Evolutionary conservation across 2,113 vertebrate species (phyloP), one percentile per base, ranked within the genome.

Genomic region (Verasper variegatus): DNA sequence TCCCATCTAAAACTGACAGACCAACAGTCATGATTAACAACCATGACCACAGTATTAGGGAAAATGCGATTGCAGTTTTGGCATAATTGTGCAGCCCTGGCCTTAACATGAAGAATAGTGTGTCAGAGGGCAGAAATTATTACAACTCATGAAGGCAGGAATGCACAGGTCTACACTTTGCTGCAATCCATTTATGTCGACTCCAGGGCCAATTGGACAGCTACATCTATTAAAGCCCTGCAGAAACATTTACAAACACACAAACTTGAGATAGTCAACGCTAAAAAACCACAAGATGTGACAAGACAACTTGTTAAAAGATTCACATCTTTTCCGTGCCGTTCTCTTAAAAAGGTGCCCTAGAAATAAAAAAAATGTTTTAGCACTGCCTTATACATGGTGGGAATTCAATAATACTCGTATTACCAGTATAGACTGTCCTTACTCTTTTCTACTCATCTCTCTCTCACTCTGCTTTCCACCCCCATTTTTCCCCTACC

Each of bases 381-480:
- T n/a, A 76, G 31, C 67, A 55, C 57, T 47, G 75, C 40, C 37
- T 42, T 73, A 61, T 24, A 79, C 52, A 86, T 61, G 66, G 68
- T 69, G 68, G 74, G 57, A 74, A 73, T 67, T 85, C 64, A 85
- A 51, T 61, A 73, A 78, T 27, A 69, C 37, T 77, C 67, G 61
- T 74, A 75, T 74, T 80, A 73, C 63, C 70, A 59, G 64, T 52
- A 59, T 59, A 56, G 21, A 59, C 47, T 14, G 47, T 47, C 60
- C 82, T 72, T 67, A 76, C 67, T 78, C 61, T 64, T 52, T 56
- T 37, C 83, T 76, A 81, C 68, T 82, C 82, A 79, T 89, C 69
- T 71, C 68, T 74, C 76, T 58, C 83, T 63, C 27, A 9, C n/a
- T 85, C 75, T 80, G 74, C 73, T 1, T 31, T 31, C 31, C 31